Conservation (phyloP, 2,797 vertebrate species). For the Alca torda region DNA sequence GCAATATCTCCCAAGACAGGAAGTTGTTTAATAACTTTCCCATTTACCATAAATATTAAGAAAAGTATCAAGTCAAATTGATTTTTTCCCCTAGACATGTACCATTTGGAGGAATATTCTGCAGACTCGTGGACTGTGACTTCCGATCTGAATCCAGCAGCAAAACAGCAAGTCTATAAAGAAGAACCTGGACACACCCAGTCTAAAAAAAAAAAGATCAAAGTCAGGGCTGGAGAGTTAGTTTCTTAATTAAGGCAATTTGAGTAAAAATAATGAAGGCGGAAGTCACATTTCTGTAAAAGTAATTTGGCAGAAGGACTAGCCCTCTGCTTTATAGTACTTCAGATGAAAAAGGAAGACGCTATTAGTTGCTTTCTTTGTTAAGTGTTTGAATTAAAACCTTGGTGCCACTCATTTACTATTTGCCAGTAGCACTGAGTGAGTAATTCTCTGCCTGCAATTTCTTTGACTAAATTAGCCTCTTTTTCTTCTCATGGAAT, state of each 20-base stretch:
- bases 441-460: conserved; percentile 44
- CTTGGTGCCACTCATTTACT: conserved; percentile 6
- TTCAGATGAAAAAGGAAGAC: conserved; percentile 23
- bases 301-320: conserved; percentile 23
- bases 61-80: background rate
- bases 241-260: conserved; percentile 40
- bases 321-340: background rate
- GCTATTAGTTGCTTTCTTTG: conserved; percentile 44
- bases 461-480: conserved; percentile 46
- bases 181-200: background rate
- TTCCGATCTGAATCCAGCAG: background rate
- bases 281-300: conserved; percentile 27
- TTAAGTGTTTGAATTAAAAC: conserved; percentile 52
- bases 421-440: conserved; percentile 23
- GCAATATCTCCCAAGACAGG: background rate
- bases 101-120: background rate
- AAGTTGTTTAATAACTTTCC: background rate
- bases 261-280: conserved; percentile 12
- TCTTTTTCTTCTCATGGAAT: conserved; percentile 42
- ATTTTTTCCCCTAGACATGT: background rate
- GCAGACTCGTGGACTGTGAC: background rate
- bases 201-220: background rate
- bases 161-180: background rate
- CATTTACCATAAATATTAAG: background rate
- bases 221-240: background rate